phyloP scores from a whole-genome alignment of 2,888 invertebrate species.

The Camptogramma bilineatum region DNA sequence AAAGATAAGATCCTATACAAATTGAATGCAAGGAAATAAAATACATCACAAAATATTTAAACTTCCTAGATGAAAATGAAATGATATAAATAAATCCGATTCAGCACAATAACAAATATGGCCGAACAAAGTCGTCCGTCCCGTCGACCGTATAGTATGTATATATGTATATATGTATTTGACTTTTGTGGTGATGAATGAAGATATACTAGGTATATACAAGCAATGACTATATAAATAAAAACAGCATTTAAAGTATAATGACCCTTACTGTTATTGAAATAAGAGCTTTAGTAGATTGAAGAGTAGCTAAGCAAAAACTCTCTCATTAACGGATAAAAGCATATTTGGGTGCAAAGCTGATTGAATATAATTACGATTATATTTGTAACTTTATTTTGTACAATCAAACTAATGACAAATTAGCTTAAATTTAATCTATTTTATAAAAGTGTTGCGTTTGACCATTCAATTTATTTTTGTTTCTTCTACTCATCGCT shows the following conservation, averaged over 20 bases:
- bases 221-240: conserved; percentile 14
- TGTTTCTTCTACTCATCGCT: background rate
- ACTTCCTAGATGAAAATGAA: conserved; percentile 70
- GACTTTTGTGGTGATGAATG: conserved; percentile 16
- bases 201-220: too few species aligned
- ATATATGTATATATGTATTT: conserved; percentile 13
- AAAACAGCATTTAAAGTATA: background rate
- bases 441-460: background rate
- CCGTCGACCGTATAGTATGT: conserved; percentile 42
- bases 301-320: background rate
- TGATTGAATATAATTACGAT: background rate
- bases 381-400: background rate
- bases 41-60: conserved; percentile 75
- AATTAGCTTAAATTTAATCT: background rate
- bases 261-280: background rate
- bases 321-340: background rate
- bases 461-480: background rate
- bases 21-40: conserved; percentile 64
- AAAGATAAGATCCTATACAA: conserved; percentile 58
- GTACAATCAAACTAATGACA: background rate
- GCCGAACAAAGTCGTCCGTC: conserved; percentile 64
- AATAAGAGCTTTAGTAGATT: conserved; percentile 5
- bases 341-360: background rate
- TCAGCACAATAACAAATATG: conserved; percentile 93
- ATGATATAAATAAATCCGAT: conserved; percentile 86